phyloP scores from a whole-genome alignment of 2,113 vertebrate genomes.

The Oplegnathus fasciatus region DNA sequence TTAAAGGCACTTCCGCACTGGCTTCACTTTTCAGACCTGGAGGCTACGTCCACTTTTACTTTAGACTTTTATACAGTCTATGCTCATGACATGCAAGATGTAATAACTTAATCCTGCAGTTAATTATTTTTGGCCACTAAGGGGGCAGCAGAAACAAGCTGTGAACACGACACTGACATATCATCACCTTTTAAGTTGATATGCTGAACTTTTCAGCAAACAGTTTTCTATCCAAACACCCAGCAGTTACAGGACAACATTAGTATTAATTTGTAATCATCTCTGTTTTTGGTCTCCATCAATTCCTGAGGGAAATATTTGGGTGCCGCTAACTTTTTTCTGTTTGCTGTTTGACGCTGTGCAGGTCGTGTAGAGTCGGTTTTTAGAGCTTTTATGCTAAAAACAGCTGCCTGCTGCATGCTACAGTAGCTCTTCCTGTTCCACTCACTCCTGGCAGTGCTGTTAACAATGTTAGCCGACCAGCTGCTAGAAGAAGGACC shows the following conservation, averaged over 20 bases:
- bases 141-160: background rate
- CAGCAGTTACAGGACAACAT: background rate
- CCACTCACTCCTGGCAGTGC: too few relatives aligned
- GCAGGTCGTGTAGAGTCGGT: background rate
- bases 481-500: too few relatives aligned
- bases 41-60: too few relatives aligned
- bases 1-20: too few relatives aligned
- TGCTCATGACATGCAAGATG: slow-evolving; percentile 16
- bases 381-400: background rate
- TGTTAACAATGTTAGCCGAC: too few relatives aligned
- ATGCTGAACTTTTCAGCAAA: background rate
- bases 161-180: background rate
- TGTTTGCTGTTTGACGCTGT: background rate
- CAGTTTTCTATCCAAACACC: background rate
- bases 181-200: background rate
- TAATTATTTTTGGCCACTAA: background rate
- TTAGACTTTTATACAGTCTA: too few relatives aligned
- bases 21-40: too few relatives aligned
- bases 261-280: background rate
- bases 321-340: background rate
- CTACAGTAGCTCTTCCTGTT: too few relatives aligned
- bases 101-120: slow-evolving; percentile 21
- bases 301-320: background rate
- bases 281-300: background rate
- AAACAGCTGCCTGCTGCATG: background rate